phyloP scores from a whole-genome alignment of 2,888 invertebrate genomes.

The Cyaniris semiargus region DNA sequence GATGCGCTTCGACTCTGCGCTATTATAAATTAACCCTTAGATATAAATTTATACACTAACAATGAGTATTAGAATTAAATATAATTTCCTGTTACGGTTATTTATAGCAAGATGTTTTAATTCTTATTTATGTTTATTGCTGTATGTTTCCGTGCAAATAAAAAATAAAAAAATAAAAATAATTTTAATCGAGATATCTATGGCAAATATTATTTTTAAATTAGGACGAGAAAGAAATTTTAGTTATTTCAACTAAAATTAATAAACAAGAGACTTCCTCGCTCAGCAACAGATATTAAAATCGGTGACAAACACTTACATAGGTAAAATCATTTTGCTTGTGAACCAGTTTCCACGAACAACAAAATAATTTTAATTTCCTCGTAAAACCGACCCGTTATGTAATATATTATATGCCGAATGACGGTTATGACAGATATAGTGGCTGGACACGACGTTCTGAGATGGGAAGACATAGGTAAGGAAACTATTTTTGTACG shows the following conservation, averaged over 20 bases:
- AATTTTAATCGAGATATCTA: too few species aligned
- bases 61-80: not conserved
- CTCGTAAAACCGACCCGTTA: slow-evolving; percentile 18
- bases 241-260: not conserved
- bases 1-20: too few species aligned
- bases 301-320: not conserved
- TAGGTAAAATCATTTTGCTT: not conserved
- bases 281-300: not conserved
- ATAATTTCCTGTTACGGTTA: not conserved
- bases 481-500: not conserved
- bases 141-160: too few species aligned
- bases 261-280: not conserved
- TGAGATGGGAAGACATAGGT: not conserved
- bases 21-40: too few species aligned
- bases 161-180: too few species aligned
- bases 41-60: too few species aligned
- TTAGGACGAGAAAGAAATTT: too few species aligned
- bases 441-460: not conserved
- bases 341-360: slow-evolving; percentile 6
- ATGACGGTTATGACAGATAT: slow-evolving; percentile 8
- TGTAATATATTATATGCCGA: not conserved
- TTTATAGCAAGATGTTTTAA: not conserved
- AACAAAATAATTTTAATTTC: slow-evolving; percentile 19
- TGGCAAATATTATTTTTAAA: too few species aligned
- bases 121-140: too few species aligned